These are phyloP conservation scores for Sorex araneus DNA, from an alignment of 2,113 vertebrate species.

Conservation along the genomic window DNA sequence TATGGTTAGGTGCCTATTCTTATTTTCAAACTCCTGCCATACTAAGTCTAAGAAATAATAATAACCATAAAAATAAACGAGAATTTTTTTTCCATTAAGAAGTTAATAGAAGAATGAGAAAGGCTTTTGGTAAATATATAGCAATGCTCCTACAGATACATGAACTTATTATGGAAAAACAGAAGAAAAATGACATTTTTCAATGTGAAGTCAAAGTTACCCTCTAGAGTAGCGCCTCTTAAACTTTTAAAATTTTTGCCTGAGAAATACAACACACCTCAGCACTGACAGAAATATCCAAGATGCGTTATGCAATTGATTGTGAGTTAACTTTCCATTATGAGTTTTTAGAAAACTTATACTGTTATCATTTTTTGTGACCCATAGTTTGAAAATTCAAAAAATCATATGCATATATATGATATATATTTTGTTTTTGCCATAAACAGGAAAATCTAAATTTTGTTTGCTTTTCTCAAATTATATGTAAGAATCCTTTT, in stretches of 20 bases:
- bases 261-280: too few species aligned
- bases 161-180: not conserved
- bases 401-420: accelerated
- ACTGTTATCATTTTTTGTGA: not conserved
- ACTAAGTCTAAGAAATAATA: not conserved
- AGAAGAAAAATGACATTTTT: not conserved
- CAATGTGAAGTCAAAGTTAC: not conserved
- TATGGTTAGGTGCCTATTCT: not conserved
- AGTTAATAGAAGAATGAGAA: not conserved
- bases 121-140: not conserved
- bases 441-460: not conserved
- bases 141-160: not conserved
- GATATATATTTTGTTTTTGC: not conserved
- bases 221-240: not conserved
- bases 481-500: constrained; percentile 15
- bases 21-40: not conserved
- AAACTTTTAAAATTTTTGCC: too few species aligned
- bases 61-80: not conserved
- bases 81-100: not conserved
- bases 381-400: not conserved
- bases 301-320: not conserved
- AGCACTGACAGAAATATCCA: not conserved
- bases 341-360: too few species aligned
- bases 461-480: constrained; percentile 34
- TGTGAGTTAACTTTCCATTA: too few species aligned